A percentile compares a stretch with the other conserved stretches of the same genome.
Conservation (phyloP, 2,113 vertebrate species). For the Boulengeromyrus knoepffleri region DNA sequence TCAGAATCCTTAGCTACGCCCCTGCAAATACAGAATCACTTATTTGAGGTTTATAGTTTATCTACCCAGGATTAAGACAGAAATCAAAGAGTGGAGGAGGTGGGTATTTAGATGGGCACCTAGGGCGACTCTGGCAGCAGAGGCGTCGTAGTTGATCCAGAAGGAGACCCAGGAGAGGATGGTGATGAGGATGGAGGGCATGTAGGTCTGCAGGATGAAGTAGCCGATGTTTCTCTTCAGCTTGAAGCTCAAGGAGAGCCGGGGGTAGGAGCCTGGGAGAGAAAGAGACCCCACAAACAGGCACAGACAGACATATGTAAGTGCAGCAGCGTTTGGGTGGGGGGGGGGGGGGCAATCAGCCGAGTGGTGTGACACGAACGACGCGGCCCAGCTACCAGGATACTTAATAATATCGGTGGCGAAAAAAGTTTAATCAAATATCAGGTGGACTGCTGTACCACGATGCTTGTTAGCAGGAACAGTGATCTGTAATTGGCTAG, state of each 20-base stretch:
- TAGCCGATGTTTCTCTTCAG: slow-evolving; percentile 95
- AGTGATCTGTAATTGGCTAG: neutral
- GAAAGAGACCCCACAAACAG: neutral
- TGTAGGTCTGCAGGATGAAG: slow-evolving; percentile 93
- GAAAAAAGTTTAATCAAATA: neutral
- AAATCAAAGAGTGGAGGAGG: neutral
- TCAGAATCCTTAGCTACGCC: neutral
- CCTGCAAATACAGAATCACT: neutral
- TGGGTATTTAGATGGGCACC: slow-evolving; percentile 52
- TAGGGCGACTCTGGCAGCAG: slow-evolving; percentile 88
- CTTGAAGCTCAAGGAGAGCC: slow-evolving; percentile 91
- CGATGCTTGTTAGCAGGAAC: neutral
- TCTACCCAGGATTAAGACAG: neutral
- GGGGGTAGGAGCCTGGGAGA: slow-evolving; percentile 80
- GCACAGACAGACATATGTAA: neutral
- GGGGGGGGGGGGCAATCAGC: neutral
- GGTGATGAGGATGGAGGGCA: slow-evolving; percentile 64
- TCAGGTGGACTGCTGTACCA: neutral
- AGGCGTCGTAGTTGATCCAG: slow-evolving; percentile 85
- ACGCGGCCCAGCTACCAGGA: neutral
- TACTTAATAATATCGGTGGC: neutral
- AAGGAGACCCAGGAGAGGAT: slow-evolving; percentile 65
- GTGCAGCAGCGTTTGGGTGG: neutral
- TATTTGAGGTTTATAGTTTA: neutral
- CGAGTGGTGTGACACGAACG: neutral